Percentiles rank a stretch among this genome's conserved stretches.
These are phyloP conservation scores for Caracal caracal DNA, from an alignment of 2,113 vertebrate species.

Conservation along the genomic window DNA sequence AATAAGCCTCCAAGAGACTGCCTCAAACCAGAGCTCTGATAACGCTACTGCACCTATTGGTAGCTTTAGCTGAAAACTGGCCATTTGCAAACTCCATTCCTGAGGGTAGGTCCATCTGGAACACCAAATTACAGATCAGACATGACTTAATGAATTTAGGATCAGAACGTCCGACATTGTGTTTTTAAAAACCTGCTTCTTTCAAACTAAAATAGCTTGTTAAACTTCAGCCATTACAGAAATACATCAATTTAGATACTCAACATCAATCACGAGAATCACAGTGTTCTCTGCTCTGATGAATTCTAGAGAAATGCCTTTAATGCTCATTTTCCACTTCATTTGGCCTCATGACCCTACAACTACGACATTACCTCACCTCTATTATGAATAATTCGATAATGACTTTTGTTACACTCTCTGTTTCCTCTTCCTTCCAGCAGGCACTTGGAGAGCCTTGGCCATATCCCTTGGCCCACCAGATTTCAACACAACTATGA, in stretches of 20 bases:
- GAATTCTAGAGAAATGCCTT: background rate
- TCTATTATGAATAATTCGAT: background rate
- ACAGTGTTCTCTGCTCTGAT: background rate
- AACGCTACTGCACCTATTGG: background rate
- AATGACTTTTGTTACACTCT: background rate
- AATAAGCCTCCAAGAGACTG: background rate
- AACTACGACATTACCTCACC: background rate
- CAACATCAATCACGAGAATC: background rate
- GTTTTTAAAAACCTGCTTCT: constrained; percentile 35
- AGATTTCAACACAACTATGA: background rate
- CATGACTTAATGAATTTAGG: constrained; percentile 23
- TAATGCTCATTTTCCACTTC: background rate
- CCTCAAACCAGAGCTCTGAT: background rate
- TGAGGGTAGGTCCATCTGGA: constrained; percentile 12
- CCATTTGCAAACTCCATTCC: constrained; percentile 31
- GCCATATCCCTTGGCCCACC: background rate
- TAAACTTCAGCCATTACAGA: background rate
- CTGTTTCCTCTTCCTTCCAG: background rate
- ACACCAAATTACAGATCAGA: constrained; percentile 52
- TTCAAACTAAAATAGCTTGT: constrained; percentile 19
- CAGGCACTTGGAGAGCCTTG: background rate
- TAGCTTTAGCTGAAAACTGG: constrained; percentile 20
- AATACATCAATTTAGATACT: background rate
- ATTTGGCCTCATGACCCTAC: background rate
- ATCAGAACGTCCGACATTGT: constrained; percentile 17